These are phyloP conservation scores for Melanotaenia boesemani DNA, from an alignment of 2,797 vertebrate genomes.

Conservation along the genomic window DNA sequence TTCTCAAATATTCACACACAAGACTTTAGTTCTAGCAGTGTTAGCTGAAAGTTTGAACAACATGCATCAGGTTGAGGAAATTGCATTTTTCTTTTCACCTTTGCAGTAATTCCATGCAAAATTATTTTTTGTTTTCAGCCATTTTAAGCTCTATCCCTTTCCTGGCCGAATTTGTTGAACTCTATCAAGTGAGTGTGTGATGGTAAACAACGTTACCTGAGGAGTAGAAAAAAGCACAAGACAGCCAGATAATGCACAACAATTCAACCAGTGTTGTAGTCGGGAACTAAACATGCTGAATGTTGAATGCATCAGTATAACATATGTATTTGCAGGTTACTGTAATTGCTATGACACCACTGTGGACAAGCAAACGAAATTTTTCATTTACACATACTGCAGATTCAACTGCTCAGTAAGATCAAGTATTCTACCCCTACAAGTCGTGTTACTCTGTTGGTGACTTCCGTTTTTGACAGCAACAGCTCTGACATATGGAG, in stretches of 20 bases:
- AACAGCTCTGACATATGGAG: slow-evolving; percentile 70
- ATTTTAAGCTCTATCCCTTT: slow-evolving; percentile 33
- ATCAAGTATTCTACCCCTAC: slow-evolving; percentile 30
- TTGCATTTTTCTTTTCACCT: slow-evolving; percentile 38
- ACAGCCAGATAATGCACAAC: slow-evolving; percentile 18
- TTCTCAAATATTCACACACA: slow-evolving; percentile 5
- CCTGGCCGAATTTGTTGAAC: slow-evolving; percentile 23
- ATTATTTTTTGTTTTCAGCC: slow-evolving; percentile 28
- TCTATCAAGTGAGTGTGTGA: slow-evolving; percentile 18
- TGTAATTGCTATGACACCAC: slow-evolving; percentile 1
- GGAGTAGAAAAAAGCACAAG: slow-evolving; percentile 23
- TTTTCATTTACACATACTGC: slow-evolving; percentile 23
- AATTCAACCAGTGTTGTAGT: background rate
- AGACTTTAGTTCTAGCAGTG: slow-evolving; percentile 12
- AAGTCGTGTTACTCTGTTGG: slow-evolving; percentile 44
- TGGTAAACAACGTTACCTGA: slow-evolving; percentile 38
- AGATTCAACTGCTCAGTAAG: slow-evolving; percentile 26
- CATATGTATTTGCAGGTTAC: background rate
- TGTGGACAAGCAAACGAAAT: slow-evolving; percentile 12
- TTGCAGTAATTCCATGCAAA: slow-evolving; percentile 16
- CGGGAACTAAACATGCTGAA: slow-evolving; percentile 9
- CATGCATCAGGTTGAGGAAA: slow-evolving; percentile 32
- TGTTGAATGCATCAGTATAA: background rate
- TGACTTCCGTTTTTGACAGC: slow-evolving; percentile 43
- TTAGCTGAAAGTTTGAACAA: slow-evolving; percentile 43